A percentile compares a stretch with the other conserved stretches of the same genome.
These are phyloP conservation scores for Pogonocherus hispidulus DNA, from an alignment of 2,888 invertebrate species.

Conservation along the genomic window DNA sequence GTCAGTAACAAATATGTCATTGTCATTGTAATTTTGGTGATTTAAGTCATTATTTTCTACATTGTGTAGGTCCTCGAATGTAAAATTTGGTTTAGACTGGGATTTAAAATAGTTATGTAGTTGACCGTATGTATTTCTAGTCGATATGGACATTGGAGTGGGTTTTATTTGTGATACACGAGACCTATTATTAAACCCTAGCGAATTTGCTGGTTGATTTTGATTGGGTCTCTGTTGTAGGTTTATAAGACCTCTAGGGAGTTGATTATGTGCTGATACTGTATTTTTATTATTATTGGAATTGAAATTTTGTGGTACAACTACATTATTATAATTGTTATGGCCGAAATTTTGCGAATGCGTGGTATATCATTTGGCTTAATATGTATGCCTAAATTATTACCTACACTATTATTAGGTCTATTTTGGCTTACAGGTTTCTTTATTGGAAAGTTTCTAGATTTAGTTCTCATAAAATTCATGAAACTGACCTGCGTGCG, in stretches of 20 bases:
- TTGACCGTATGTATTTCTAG: neutral
- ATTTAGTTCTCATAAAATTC: neutral
- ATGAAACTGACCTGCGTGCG: constrained; percentile 36
- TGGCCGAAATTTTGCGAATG: too few species aligned
- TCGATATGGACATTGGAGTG: constrained; percentile 1
- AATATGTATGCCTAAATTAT: too few species aligned
- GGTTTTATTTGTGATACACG: neutral
- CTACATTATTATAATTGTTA: too few species aligned
- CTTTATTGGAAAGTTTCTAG: neutral
- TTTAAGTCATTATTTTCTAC: neutral
- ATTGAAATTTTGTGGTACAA: too few species aligned
- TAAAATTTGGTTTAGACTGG: neutral
- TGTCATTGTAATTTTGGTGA: neutral
- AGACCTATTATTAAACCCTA: neutral
- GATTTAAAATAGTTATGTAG: neutral
- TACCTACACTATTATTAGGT: neutral
- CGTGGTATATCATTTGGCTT: too few species aligned
- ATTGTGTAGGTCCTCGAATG: neutral
- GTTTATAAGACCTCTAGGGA: too few species aligned
- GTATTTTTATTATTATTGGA: too few species aligned
- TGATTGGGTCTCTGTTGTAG: neutral
- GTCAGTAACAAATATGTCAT: too few species aligned
- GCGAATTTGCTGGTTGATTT: neutral
- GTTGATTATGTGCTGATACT: too few species aligned
- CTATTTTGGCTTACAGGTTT: neutral